These are phyloP conservation scores for Hylaeus volcanicus DNA, from an alignment of 1,140 invertebrate species.

Conservation along the genomic window DNA sequence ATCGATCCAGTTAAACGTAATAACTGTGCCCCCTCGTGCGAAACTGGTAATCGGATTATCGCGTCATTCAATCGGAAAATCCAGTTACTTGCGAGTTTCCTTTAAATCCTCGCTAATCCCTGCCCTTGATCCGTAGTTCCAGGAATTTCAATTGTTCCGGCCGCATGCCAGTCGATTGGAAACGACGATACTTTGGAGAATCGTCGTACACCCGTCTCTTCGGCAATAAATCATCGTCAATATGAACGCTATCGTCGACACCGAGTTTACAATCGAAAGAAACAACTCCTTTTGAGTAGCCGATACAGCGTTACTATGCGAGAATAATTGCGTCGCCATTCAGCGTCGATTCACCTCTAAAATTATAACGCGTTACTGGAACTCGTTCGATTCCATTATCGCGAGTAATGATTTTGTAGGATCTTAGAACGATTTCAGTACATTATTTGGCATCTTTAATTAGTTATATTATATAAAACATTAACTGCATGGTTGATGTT, in stretches of 20 bases:
- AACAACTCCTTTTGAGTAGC: neutral
- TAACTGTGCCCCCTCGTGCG: neutral
- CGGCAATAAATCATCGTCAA: slow-evolving; percentile 32
- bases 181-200: neutral
- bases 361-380: slow-evolving; percentile 31
- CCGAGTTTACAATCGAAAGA: neutral
- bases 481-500: too few relatives aligned
- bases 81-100: slow-evolving; percentile 17
- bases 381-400: slow-evolving; percentile 22
- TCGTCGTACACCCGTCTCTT: neutral
- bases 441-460: too few relatives aligned
- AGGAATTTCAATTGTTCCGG: neutral
- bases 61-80: slow-evolving; percentile 28
- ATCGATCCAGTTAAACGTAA: slow-evolving; percentile 8
- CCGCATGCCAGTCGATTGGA: neutral
- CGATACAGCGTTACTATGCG: neutral
- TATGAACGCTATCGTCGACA: neutral
- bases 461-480: too few relatives aligned
- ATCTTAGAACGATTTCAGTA: too few relatives aligned
- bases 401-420: neutral
- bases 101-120: neutral
- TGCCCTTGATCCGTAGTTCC: neutral
- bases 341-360: slow-evolving; percentile 23
- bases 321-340: slow-evolving; percentile 22
- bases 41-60: slow-evolving; percentile 6